These are phyloP conservation scores for Noturus placidus DNA, from an alignment of 2,113 vertebrate genomes.

Conservation along the genomic window DNA sequence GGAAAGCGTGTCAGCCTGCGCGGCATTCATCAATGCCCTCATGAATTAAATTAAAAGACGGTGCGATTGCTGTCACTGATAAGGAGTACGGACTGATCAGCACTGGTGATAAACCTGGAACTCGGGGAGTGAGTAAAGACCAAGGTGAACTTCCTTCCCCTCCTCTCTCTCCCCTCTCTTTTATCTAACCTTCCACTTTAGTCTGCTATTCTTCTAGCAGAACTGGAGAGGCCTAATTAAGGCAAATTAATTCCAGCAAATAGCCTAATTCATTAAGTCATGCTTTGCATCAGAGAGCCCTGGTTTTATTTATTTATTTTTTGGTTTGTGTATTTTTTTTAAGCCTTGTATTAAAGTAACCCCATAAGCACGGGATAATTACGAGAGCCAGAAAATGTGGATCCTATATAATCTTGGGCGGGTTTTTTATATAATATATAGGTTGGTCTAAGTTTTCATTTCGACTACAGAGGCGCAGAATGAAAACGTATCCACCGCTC, in stretches of 20 bases:
- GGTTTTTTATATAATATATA: constrained; percentile 12
- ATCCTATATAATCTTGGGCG: constrained; percentile 7
- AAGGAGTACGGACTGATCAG: constrained; percentile 38
- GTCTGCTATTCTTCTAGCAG: constrained; percentile 35
- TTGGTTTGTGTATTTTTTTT: background rate
- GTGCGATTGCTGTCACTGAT: constrained; percentile 46
- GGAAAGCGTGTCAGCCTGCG: constrained; percentile 17
- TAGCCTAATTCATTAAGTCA: constrained; percentile 49
- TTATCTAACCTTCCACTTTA: constrained; percentile 45
- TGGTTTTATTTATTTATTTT: background rate
- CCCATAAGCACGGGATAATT: background rate
- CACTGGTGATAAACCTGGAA: constrained; percentile 37
- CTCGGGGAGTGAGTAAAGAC: constrained; percentile 17
- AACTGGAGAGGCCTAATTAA: constrained; percentile 36
- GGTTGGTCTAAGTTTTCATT: constrained; percentile 22
- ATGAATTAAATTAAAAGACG: constrained; percentile 52
- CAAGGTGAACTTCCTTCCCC: constrained; percentile 45
- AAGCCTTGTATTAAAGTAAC: constrained; percentile 8
- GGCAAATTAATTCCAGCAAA: constrained; percentile 49
- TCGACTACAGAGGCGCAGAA: constrained; percentile 32
- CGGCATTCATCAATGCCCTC: constrained; percentile 48
- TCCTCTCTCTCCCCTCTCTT: background rate
- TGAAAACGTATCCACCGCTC: constrained; percentile 38
- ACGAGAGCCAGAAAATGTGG: background rate
- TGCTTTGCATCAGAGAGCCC: constrained; percentile 48